phyloP scores from a whole-genome alignment of 1,140 invertebrate species.

The Colletes gigas region DNA sequence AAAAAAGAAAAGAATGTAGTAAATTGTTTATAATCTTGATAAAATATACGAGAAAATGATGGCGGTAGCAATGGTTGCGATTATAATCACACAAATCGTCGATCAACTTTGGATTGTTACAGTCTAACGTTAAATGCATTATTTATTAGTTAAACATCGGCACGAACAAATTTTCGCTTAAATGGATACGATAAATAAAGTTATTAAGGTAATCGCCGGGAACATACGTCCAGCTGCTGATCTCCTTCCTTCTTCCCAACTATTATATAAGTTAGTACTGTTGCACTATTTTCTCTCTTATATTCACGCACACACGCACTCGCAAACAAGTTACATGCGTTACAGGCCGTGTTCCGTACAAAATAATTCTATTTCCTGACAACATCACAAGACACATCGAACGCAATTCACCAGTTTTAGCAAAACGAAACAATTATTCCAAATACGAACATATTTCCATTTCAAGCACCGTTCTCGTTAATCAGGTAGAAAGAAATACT shows the following conservation, averaged over 20 bases:
- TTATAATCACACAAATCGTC: background rate
- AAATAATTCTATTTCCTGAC: constrained; percentile 21
- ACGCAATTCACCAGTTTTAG: constrained; percentile 6
- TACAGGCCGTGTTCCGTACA: constrained; percentile 23
- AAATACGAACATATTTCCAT: background rate
- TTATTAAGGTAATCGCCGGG: constrained; percentile 28
- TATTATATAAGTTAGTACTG: constrained; percentile 44
- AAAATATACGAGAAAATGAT: constrained; percentile 9
- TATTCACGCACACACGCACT: constrained; percentile 39
- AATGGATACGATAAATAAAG: constrained; percentile 1
- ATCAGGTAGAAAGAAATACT: no score
- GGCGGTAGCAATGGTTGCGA: no score
- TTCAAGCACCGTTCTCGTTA: background rate
- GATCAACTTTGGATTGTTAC: background rate
- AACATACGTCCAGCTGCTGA: constrained; percentile 38
- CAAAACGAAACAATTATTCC: background rate
- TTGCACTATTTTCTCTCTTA: constrained; percentile 39
- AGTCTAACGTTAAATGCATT: constrained; percentile 26
- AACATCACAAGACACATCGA: background rate
- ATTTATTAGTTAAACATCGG: constrained; percentile 3
- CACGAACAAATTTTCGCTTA: constrained; percentile 19
- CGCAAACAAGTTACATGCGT: constrained; percentile 17
- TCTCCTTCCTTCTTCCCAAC: constrained; percentile 22
- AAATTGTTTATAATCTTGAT: background rate
- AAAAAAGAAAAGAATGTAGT: background rate